Conservation (phyloP, 1,140 invertebrate genomes). For the Drosophila lacertosa region DNA sequence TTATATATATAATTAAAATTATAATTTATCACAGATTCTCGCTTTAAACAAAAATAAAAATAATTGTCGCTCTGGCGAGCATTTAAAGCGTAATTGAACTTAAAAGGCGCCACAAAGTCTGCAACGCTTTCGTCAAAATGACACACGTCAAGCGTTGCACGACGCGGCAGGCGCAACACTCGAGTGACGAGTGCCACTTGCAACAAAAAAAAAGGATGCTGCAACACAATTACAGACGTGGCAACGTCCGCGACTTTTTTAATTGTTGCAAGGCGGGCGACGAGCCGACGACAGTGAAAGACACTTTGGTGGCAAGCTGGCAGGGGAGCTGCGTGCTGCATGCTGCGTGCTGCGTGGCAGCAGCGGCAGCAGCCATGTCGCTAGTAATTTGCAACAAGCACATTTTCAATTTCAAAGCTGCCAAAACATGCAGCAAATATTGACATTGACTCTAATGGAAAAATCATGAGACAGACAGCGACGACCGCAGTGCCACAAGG, state of each 20-base stretch:
- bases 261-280: slow-evolving; percentile 36
- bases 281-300: not conserved
- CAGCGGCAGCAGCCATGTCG: slow-evolving; percentile 24
- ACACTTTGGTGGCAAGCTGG: not conserved
- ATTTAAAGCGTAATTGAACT: slow-evolving; percentile 7
- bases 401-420: slow-evolving; percentile 77
- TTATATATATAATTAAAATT: no score
- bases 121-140: slow-evolving; percentile 42
- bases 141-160: slow-evolving; percentile 26
- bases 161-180: not conserved
- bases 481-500: not conserved
- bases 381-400: slow-evolving; percentile 46
- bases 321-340: no score
- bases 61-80: not conserved
- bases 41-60: not conserved
- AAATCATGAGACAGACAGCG: slow-evolving; percentile 50
- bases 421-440: slow-evolving; percentile 78
- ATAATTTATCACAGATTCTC: no score
- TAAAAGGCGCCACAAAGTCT: slow-evolving; percentile 44
- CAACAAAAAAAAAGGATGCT: slow-evolving; percentile 18
- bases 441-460: slow-evolving; percentile 77
- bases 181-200: slow-evolving; percentile 44
- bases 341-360: no score
- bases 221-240: slow-evolving; percentile 35
- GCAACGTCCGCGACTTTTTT: slow-evolving; percentile 47